A percentile compares a stretch with the other conserved stretches of the same genome.
Evolutionary conservation across 2,113 vertebrate species (phyloP).

Genomic region (Gallinago media): DNA sequence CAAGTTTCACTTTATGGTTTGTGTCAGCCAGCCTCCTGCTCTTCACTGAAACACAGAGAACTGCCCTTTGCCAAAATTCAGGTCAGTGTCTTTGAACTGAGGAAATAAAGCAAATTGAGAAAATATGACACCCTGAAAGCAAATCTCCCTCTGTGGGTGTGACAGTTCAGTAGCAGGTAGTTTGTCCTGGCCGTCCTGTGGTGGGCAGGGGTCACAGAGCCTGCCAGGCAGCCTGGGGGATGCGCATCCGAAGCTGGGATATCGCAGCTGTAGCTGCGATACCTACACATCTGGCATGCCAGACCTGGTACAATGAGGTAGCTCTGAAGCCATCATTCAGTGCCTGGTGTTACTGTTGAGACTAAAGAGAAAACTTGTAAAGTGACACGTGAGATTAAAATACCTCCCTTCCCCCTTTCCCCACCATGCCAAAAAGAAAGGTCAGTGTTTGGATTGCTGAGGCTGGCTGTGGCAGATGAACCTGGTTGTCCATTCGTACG

Average conservation of each 20-base stretch:
- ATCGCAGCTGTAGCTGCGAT: background rate
- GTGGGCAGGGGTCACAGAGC: background rate
- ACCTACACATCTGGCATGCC: background rate
- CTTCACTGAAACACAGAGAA: background rate
- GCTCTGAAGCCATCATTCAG: background rate
- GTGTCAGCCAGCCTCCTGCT: background rate
- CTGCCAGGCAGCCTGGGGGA: background rate
- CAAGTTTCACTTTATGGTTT: background rate
- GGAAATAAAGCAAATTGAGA: background rate
- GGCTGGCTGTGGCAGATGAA: background rate
- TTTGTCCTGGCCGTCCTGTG: background rate
- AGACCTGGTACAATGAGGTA: too few species aligned
- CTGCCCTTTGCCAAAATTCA: background rate
- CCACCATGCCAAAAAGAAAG: background rate
- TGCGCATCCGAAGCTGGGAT: background rate
- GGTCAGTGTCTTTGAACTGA: background rate
- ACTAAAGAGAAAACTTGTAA: background rate
- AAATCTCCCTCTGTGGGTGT: background rate
- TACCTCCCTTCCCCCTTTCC: background rate
- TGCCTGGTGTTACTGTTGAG: background rate
- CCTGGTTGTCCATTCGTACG: background rate
- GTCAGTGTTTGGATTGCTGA: rapidly evolving
- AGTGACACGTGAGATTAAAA: background rate
- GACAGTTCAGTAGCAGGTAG: background rate
- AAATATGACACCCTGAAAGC: background rate